A percentile compares a stretch with the other conserved stretches of the same genome.
phyloP scores from a whole-genome alignment of 2,113 vertebrate species.

The Melanotaenia duboulayi region DNA sequence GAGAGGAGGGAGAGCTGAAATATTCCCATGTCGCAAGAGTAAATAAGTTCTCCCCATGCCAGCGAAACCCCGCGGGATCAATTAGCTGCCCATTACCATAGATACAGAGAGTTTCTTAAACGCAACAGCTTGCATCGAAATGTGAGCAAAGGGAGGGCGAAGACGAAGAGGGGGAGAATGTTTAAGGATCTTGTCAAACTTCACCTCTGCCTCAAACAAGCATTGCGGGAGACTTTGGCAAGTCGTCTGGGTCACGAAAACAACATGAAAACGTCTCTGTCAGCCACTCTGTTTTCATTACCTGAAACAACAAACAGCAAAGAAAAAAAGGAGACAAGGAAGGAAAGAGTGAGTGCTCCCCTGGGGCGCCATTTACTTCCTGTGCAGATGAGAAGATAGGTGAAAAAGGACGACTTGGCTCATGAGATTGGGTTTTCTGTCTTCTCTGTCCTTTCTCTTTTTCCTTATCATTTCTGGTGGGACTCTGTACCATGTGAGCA shows the following conservation, averaged over 20 bases:
- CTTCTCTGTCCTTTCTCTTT: neutral
- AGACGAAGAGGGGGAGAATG: neutral
- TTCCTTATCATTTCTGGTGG: neutral
- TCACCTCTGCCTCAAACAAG: slow-evolving; percentile 77
- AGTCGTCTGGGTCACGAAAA: slow-evolving; percentile 71
- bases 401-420: slow-evolving; percentile 64
- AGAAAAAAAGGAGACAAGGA: slow-evolving; percentile 53
- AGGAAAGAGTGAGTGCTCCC: slow-evolving; percentile 72
- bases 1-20: slow-evolving; percentile 56
- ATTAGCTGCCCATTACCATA: slow-evolving; percentile 71
- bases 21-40: slow-evolving; percentile 68
- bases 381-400: slow-evolving; percentile 80
- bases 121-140: slow-evolving; percentile 58
- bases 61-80: slow-evolving; percentile 65
- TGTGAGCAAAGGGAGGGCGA: slow-evolving; percentile 34
- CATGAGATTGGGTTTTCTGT: slow-evolving; percentile 64
- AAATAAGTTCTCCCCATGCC: slow-evolving; percentile 70
- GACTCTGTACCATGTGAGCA: neutral
- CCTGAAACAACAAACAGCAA: slow-evolving; percentile 76
- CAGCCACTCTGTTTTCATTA: slow-evolving; percentile 82
- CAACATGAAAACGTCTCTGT: slow-evolving; percentile 79
- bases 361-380: slow-evolving; percentile 76
- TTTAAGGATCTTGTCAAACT: slow-evolving; percentile 72
- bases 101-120: slow-evolving; percentile 61
- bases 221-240: slow-evolving; percentile 74